Evolutionary conservation across 2,113 vertebrate species (phyloP), one percentile per base, ranked within the genome.

Genomic region (Montifringilla adamsi): DNA sequence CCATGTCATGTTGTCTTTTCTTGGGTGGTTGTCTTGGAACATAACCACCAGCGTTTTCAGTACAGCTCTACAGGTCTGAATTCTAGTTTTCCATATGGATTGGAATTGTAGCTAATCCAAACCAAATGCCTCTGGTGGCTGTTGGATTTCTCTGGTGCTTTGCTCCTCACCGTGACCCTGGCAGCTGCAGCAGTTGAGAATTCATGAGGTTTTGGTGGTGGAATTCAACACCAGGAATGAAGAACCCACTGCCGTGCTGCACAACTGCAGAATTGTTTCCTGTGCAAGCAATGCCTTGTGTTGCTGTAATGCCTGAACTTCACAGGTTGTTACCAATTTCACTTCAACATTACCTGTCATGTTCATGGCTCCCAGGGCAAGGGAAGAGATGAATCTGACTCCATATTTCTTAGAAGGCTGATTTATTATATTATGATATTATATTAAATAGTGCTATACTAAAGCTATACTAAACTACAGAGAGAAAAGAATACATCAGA

Each of bases 1-100:
- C 56, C 44, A 13, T 15, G 33, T n/a, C 11, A 1, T 13, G 2
- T 22, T 39, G 27, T n/a, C 1, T 1, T 23, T 39, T 39, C 18
- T 70, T 46, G 53, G n/a, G 16, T 69, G 30, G 7, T 24, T 72
- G n/a, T 21, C 17, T 55, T 41, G 44, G 55, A 66, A 55, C 21
- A 4, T 13, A 50, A 31, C 28, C 76, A 67, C 7, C 50, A 60
- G 15, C 12, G 14, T 22, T 73, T 64, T 30, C 28, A 4, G 53
- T 41, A 8, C 13, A 46, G 5, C 53, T 84, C 41, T 58, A 12
- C 10, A 15, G 17, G 21, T 60, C 13, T 8, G 4, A 86, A 60
- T 21, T 64, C 75, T 4, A 14, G 22, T 56, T 86, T 90, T 77
- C 23, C 9, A 5, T 10, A 9, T 13, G 20, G 33, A 19, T 46